Evolutionary conservation across 1,140 invertebrate species (phyloP).

Genomic region (Heliconius hewitsoni): DNA sequence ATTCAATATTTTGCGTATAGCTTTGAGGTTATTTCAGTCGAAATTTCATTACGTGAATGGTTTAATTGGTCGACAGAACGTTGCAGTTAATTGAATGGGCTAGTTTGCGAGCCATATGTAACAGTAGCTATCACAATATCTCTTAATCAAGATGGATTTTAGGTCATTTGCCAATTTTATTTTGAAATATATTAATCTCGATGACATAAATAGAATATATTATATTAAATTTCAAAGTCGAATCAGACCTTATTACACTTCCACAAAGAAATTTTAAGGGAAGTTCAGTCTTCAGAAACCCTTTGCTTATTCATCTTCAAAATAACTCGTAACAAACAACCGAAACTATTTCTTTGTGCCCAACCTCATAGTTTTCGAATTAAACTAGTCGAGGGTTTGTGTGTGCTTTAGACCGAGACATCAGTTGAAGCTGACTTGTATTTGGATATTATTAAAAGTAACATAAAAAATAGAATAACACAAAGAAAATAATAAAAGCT

Average conservation of each 20-base stretch:
- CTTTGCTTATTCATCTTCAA: constrained; percentile 42
- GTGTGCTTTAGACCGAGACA: constrained; percentile 4
- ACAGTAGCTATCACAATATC: constrained; percentile 39
- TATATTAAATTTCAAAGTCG: not conserved
- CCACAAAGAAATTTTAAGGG: constrained; percentile 8
- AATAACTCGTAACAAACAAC: constrained; percentile 44
- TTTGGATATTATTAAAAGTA: not conserved
- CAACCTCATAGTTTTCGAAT: constrained; percentile 63
- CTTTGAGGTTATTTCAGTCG: constrained; percentile 42
- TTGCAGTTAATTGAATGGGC: constrained; percentile 66
- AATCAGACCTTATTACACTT: constrained; percentile 3
- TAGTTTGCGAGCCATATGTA: constrained; percentile 59
- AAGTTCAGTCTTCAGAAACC: constrained; percentile 20
- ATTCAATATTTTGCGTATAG: constrained; percentile 36
- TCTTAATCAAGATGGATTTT: constrained; percentile 8
- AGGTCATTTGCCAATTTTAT: not conserved
- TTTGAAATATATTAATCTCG: not conserved
- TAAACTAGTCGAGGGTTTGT: constrained; percentile 47
- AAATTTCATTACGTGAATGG: constrained; percentile 67
- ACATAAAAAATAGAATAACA: no score
- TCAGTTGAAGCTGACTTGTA: not conserved
- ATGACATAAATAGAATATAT: not conserved
- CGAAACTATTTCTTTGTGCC: constrained; percentile 67
- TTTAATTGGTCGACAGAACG: constrained; percentile 53
- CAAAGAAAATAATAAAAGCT: not conserved